phyloP scores from a whole-genome alignment of 2,797 vertebrate species.

The Mormyrus hasselquistii region DNA sequence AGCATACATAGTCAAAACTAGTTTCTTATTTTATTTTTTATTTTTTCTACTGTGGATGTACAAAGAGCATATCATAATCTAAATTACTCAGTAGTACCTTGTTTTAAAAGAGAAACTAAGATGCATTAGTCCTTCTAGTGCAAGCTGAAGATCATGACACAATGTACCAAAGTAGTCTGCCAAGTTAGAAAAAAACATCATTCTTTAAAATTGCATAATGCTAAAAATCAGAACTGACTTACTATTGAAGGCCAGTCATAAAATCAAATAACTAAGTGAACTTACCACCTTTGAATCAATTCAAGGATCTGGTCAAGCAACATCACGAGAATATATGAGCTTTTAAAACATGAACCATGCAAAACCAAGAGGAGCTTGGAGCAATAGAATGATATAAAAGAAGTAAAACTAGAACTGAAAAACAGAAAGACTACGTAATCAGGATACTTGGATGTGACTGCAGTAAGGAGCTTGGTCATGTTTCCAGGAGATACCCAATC shows the following conservation, averaged over 20 bases:
- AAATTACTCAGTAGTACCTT: background rate
- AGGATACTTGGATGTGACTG: background rate
- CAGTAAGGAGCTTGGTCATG: background rate
- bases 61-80: background rate
- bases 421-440: background rate
- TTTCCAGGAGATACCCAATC: background rate
- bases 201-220: background rate
- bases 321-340: background rate
- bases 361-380: background rate
- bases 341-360: background rate
- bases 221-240: background rate
- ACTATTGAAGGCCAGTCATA: background rate
- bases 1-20: background rate
- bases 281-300: background rate
- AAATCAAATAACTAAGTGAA: constrained; percentile 3
- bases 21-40: background rate
- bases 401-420: background rate
- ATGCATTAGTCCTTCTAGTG: background rate
- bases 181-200: background rate
- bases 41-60: background rate
- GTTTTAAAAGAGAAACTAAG: background rate
- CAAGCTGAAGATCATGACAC: background rate
- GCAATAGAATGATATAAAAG: background rate
- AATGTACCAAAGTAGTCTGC: background rate
- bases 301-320: background rate